Base-by-base conservation (phyloP, 2,888 invertebrate species). In the Polyploca ridens region DNA sequence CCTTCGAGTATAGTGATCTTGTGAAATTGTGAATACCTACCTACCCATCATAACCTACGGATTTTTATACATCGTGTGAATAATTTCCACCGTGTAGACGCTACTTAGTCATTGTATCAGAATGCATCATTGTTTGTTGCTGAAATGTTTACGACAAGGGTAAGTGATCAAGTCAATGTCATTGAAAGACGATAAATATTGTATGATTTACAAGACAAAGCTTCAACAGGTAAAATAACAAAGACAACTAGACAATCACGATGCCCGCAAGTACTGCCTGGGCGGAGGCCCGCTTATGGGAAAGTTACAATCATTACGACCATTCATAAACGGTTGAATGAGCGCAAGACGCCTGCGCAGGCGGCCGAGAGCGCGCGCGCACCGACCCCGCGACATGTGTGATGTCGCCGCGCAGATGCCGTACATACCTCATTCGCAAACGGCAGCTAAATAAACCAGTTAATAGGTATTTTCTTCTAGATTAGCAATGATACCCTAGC, bases 261-360 rank as follows among this genome's bases (percentile, higher is more conserved):
- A 73, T 73, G 71, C 79, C 79, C 81, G 78, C 82, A 78, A 84
- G 79, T 78, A 74, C 78, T 82, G 54, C 79, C 73, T 85, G 83
- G 83, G 85, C 86, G 85, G 86, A 86, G 88, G 90, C 85, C 90
- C 86, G 84, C 83, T 87, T 87, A 90, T 90, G 90, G 90, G 91
- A 92, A 92, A 91, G 90, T 88, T 87, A 87, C 90, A 83, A 90
- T 86, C 85, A 85, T 90, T 89, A 90, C 89, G 78, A 87, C 88
- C 93, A 92, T 93, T 92, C 91, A 91, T 91, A 85, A 89, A 88
- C 88, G 90, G 87, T 89, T 92, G 90, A 93, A 92, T 91, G 91
- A 89, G 89, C 88, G 85, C 88, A 87, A 87, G 86, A 86, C 88
- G 82, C 69, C 72, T 72, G 73, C 75, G 69, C 73, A 73, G 77